phyloP scores from a whole-genome alignment of 2,113 vertebrate genomes.

The Nothocercus julius region DNA sequence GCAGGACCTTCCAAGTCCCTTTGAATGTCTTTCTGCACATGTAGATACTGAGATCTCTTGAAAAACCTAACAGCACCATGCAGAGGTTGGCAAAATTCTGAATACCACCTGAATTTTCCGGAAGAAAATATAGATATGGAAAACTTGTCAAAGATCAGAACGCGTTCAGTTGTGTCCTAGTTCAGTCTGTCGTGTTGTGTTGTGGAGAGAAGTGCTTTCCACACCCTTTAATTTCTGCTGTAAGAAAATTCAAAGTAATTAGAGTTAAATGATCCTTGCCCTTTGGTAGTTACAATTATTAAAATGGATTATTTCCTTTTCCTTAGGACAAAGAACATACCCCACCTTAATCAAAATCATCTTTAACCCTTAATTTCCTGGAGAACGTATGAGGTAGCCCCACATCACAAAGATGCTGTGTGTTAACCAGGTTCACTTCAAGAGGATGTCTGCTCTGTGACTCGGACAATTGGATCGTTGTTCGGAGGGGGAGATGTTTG shows the following conservation, averaged over 20 bases:
- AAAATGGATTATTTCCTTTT: not conserved
- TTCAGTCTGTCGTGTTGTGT: not conserved
- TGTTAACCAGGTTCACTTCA: not conserved
- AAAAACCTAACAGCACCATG: not conserved
- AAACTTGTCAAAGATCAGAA: not conserved
- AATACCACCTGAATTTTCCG: not conserved
- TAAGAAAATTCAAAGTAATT: not conserved
- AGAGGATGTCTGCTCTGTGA: not conserved
- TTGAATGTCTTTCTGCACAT: not conserved
- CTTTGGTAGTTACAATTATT: not conserved
- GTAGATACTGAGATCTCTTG: not conserved
- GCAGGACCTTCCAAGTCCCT: not conserved
- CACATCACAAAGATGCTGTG: not conserved
- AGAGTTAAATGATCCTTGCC: not conserved
- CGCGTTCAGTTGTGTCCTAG: fast-evolving
- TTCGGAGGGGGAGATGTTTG: not conserved
- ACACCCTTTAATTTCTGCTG: not conserved
- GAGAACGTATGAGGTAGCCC: not conserved
- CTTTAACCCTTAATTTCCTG: not conserved
- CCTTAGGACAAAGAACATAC: not conserved
- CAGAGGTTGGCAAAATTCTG: too few species aligned
- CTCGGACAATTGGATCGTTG: not conserved
- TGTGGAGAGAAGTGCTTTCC: not conserved
- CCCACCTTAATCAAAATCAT: not conserved
- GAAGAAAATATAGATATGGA: not conserved